Conservation (phyloP, 2,113 vertebrate species). For the Procavia capensis region DNA sequence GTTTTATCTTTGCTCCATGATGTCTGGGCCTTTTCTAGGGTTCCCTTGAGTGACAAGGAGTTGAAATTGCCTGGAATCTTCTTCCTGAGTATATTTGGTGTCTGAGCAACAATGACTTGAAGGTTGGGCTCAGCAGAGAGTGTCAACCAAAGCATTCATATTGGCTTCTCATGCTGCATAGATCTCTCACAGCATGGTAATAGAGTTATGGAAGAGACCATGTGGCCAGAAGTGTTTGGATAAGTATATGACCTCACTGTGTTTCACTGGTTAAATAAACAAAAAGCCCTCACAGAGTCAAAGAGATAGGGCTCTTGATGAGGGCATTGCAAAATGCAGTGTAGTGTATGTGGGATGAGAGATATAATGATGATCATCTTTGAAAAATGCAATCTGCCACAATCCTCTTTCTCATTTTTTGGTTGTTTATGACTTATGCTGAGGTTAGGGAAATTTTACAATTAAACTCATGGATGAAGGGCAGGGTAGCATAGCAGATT, state of each 20-base stretch:
- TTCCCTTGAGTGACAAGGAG: too few relatives aligned
- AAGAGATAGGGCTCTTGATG: not conserved
- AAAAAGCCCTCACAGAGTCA: not conserved
- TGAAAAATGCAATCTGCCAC: not conserved
- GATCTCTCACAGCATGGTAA: not conserved
- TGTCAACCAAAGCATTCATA: not conserved
- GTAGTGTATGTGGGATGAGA: not conserved
- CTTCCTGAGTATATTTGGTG: not conserved
- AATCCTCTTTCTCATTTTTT: not conserved
- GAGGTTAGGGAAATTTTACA: not conserved
- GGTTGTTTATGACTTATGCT: not conserved
- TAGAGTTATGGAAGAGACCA: not conserved
- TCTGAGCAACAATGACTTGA: not conserved
- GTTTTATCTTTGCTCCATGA: not conserved
- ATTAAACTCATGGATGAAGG: not conserved
- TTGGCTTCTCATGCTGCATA: accelerated
- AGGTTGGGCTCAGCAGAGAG: not conserved
- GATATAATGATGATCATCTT: too few relatives aligned
- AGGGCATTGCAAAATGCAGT: accelerated
- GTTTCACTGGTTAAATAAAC: accelerated
- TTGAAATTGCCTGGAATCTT: not conserved
- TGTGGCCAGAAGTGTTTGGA: not conserved
- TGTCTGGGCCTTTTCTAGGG: not conserved
- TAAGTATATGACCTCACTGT: too few relatives aligned
- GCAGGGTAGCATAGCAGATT: not conserved